phyloP scores from a whole-genome alignment of 2,888 invertebrate genomes.

The Nomada ruficornis region DNA sequence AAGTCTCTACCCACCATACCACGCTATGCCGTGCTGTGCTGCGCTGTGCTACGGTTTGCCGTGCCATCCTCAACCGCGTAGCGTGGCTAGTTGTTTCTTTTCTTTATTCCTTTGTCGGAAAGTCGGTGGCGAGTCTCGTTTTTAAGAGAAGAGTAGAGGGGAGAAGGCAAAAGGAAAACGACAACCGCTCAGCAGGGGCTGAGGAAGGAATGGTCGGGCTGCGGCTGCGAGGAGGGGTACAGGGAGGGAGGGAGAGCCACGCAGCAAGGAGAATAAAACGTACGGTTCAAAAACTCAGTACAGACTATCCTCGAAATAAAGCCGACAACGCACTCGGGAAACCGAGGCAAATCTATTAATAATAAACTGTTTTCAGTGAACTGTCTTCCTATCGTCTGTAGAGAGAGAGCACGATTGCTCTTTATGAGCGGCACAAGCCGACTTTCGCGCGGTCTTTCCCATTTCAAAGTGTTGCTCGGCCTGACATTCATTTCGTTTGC shows the following conservation, averaged over 20 bases:
- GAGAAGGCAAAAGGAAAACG: slow-evolving; percentile 65
- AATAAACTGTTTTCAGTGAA: slow-evolving; percentile 69
- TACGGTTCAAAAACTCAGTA: slow-evolving; percentile 76
- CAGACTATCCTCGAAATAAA: slow-evolving; percentile 77
- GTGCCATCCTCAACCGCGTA: slow-evolving; percentile 77
- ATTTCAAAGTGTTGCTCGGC: slow-evolving; percentile 25
- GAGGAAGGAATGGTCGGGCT: slow-evolving; percentile 63
- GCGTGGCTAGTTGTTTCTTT: slow-evolving; percentile 83
- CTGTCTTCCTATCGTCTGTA: slow-evolving; percentile 35
- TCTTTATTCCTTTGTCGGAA: slow-evolving; percentile 84
- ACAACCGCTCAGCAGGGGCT: slow-evolving; percentile 62
- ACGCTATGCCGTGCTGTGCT: slow-evolving; percentile 73
- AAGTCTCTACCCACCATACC: slow-evolving; percentile 77
- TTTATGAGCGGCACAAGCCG: slow-evolving; percentile 5
- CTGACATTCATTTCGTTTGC: slow-evolving; percentile 27
- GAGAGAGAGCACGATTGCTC: slow-evolving; percentile 20
- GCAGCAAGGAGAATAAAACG: slow-evolving; percentile 75
- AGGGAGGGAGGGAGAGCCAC: slow-evolving; percentile 61
- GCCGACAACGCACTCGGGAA: slow-evolving; percentile 69
- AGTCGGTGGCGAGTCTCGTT: slow-evolving; percentile 83
- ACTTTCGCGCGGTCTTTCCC: slow-evolving; percentile 27
- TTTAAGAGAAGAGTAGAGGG: slow-evolving; percentile 74
- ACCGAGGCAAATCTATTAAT: slow-evolving; percentile 73
- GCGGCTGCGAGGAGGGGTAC: slow-evolving; percentile 36
- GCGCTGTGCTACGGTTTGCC: slow-evolving; percentile 68